Base-by-base conservation (phyloP, 2,113 vertebrate species). In the Morphnarchus princeps region DNA sequence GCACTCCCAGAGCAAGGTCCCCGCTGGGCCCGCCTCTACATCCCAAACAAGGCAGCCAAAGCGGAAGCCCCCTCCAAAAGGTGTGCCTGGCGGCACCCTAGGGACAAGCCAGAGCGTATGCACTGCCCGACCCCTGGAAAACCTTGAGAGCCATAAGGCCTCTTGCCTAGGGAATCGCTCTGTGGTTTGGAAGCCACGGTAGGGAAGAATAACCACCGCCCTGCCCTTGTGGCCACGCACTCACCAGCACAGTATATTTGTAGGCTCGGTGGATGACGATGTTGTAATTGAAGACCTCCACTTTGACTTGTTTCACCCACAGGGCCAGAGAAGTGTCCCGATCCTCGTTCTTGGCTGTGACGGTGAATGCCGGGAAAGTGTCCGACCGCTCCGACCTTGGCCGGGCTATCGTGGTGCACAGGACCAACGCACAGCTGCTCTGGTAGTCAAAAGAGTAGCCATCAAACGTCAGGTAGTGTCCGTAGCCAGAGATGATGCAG, bases 211-310 rank as follows among this genome's bases (percentile, higher is more conserved):
- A 74, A 36, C 5, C 36, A 17, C 7, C 1, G 9, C 7, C 31
- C 31, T 40, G 11, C 7, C 31, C 31, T 38, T 3, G 0, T 2
- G 2, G 28, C 45, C 24, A 24, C 0, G 2, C n/a, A 96, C 99
- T 99, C 97, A 99, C 99, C 98, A 99, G 97, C 54, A 99, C 99
- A 0, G 99, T 99, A 94, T 99, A 98, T 92, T 99, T 99, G 97
- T 99, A 99, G 96, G 99, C 99, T 66, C 99, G 98, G 79, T 99
- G 98, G 85, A 99, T 99, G 91, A 99, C 97, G 0, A 99, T 99
- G 88, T 98, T 98, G 96, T 99, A 99, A 77, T 98, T 99, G 70
- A 99, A 99, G 71, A 99, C 98, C 20, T 99, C 98, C 97, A 99
- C 97, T 3, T 99, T 96, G 1, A 99, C 99, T 54, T 99, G 99